Evolutionary conservation across 2,888 invertebrate species (phyloP).

Genomic region (Volucella zonaria): DNA sequence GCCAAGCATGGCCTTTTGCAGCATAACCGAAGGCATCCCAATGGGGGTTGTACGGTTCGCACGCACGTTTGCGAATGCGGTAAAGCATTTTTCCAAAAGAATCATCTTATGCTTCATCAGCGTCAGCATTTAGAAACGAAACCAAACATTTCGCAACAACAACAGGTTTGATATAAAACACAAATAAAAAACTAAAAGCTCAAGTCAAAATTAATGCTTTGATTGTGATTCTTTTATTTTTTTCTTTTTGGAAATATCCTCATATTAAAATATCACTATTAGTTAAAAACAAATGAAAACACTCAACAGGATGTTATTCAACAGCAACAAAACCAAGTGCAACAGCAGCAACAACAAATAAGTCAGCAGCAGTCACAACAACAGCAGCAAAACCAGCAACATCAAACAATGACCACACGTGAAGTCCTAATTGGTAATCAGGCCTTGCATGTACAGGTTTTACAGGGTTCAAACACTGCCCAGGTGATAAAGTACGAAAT

Average conservation of each 20-base stretch:
- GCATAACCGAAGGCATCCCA: conserved; percentile 90
- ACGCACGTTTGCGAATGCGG: conserved; percentile 92
- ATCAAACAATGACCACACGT: conserved; percentile 80
- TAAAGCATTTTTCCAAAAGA: conserved; percentile 93
- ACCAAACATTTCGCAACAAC: conserved; percentile 81
- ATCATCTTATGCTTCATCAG: conserved; percentile 91
- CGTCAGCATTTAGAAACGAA: conserved; percentile 86
- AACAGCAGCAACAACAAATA: conserved; percentile 80
- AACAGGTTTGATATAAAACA: conserved; percentile 80
- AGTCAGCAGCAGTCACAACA: conserved; percentile 82
- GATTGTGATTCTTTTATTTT: conserved; percentile 39
- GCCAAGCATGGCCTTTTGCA: conserved; percentile 92
- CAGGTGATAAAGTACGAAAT: conserved; percentile 85
- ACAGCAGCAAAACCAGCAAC: conserved; percentile 79
- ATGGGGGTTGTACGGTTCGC: conserved; percentile 90
- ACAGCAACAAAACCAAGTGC: conserved; percentile 78
- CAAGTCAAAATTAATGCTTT: conserved; percentile 46
- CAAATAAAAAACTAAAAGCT: conserved; percentile 31
- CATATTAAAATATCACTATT: conserved; percentile 53
- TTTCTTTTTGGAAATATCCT: conserved; percentile 24
- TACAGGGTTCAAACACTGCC: conserved; percentile 80
- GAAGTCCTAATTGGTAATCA: conserved; percentile 83
- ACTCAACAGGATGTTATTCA: conserved; percentile 77
- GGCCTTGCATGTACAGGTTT: conserved; percentile 81
- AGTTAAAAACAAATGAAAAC: conserved; percentile 78